Evolutionary conservation across 1,140 invertebrate species (phyloP).

Genomic region (Anoplolepis gracilipes): DNA sequence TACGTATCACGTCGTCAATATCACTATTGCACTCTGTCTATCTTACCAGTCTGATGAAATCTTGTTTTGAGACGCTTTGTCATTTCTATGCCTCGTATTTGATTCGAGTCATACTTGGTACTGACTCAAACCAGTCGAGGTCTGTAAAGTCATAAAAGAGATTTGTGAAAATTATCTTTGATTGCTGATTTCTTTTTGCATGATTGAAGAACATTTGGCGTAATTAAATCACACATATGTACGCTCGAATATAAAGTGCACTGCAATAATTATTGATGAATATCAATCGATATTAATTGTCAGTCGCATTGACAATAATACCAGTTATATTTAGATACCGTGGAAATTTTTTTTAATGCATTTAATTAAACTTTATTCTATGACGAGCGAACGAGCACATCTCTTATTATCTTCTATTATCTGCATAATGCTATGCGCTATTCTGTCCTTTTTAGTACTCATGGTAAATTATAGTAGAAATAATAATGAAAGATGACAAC

Average conservation of each 20-base stretch:
- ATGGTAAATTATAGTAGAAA: constrained; percentile 42
- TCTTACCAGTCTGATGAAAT: constrained; percentile 22
- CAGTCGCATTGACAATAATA: not conserved
- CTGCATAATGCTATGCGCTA: not conserved
- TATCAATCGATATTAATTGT: constrained; percentile 39
- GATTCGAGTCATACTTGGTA: not conserved
- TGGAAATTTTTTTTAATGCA: not conserved
- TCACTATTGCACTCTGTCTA: not conserved
- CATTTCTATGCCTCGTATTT: constrained; percentile 9
- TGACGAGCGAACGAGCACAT: not conserved
- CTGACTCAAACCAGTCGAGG: not conserved
- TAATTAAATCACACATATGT: constrained; percentile 16
- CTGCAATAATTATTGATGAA: constrained; percentile 28
- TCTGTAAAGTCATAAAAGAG: constrained; percentile 1
- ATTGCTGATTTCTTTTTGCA: not conserved
- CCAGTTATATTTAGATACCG: not conserved
- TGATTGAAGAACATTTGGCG: not conserved
- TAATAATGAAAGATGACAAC: not conserved
- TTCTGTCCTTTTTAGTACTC: not conserved
- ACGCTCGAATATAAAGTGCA: not conserved
- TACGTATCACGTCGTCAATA: constrained; percentile 76
- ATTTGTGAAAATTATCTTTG: not conserved
- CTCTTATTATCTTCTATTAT: constrained; percentile 41
- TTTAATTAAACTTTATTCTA: not conserved
- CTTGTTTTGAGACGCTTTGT: constrained; percentile 5